Base-by-base conservation (phyloP, 2,797 vertebrate species). In the Salarias fasciatus region DNA sequence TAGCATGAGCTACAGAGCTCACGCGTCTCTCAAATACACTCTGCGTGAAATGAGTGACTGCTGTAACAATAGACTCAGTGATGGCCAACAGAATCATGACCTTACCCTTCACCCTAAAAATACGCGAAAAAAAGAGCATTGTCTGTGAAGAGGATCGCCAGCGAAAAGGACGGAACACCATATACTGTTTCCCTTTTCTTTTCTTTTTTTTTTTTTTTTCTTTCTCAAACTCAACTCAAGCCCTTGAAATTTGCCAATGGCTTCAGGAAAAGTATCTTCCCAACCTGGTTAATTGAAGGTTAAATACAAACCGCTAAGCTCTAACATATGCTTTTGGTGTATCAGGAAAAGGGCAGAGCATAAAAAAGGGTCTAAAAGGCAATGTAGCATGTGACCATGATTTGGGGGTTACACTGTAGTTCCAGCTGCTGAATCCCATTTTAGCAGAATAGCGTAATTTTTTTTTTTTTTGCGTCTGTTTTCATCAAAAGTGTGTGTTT, bases 401-500 rank as follows among this genome's bases (percentile, higher is more conserved):
- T 51, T 62, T 35, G 6, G 6, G 33, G 33, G 33, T 35, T 35
- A 9, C 9, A 9, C 33, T 9, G 5, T 9, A 6, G 33, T 6
- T 9, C 6, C 33, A 6, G 33, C 33, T 5, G 33, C 5, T 9
- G 33, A 35, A 9, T 35, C 33, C 9, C 9, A 35, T 38, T 63
- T 58, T 45, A 42, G 5, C 11, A 12, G 44, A 46, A 11, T 49
- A 28, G 52, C 62, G 53, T 43, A 49, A 13, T 15, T 70, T 54
- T 56, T 47, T 15, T 51, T 47, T 8, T 47, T 15, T 51, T 47
- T 8, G 12, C 24, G 18, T 24, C 18, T 24, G 40, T 36, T 45
- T 43, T 70, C 12, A 29, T 72, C 63, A 63, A 68, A 78, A 45
- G 37, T 48, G 69, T 72, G 57, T 77, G 58, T 82, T 81, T 88